Evolutionary conservation across 1,140 invertebrate species (phyloP).

Genomic region (Heliothis subflexa): DNA sequence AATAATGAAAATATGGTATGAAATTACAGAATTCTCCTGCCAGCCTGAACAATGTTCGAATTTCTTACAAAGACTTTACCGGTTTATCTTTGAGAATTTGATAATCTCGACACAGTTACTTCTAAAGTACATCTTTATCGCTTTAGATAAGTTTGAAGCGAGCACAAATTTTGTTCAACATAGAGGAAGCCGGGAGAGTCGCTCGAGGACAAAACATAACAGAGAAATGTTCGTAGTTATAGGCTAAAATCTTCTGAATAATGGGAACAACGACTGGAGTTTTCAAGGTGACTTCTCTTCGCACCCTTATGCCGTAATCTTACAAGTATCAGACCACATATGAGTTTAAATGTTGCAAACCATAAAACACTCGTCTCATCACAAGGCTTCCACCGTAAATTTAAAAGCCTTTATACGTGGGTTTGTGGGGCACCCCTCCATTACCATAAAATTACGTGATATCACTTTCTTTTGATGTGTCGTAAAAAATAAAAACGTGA

Average conservation of each 20-base stretch:
- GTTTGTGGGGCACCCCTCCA: slow-evolving; percentile 71
- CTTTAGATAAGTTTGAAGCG: slow-evolving; percentile 26
- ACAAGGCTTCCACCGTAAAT: slow-evolving; percentile 75
- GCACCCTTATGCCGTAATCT: slow-evolving; percentile 46
- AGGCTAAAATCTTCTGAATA: background rate
- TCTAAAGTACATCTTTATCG: slow-evolving; percentile 25
- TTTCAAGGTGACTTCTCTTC: slow-evolving; percentile 33
- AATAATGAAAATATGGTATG: background rate
- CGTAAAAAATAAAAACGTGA: slow-evolving; percentile 79
- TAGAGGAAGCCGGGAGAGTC: slow-evolving; percentile 17
- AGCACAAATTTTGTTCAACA: slow-evolving; percentile 29
- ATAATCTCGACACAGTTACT: slow-evolving; percentile 41
- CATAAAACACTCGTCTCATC: slow-evolving; percentile 77
- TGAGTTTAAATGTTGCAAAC: slow-evolving; percentile 75
- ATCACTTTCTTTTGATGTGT: slow-evolving; percentile 83
- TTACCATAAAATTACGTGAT: slow-evolving; percentile 82
- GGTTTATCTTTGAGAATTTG: slow-evolving; percentile 14
- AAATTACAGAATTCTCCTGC: background rate
- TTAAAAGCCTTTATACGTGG: slow-evolving; percentile 79
- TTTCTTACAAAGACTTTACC: slow-evolving; percentile 32
- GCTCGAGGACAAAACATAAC: slow-evolving; percentile 32
- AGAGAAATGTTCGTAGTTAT: slow-evolving; percentile 20
- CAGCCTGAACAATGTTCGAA: slow-evolving; percentile 14
- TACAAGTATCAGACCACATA: slow-evolving; percentile 59
- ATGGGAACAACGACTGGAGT: slow-evolving; percentile 4